A percentile compares a stretch with the other conserved stretches of the same genome.
Evolutionary conservation across 2,113 vertebrate genomes (phyloP).

Genomic region (Corvus cornix): DNA sequence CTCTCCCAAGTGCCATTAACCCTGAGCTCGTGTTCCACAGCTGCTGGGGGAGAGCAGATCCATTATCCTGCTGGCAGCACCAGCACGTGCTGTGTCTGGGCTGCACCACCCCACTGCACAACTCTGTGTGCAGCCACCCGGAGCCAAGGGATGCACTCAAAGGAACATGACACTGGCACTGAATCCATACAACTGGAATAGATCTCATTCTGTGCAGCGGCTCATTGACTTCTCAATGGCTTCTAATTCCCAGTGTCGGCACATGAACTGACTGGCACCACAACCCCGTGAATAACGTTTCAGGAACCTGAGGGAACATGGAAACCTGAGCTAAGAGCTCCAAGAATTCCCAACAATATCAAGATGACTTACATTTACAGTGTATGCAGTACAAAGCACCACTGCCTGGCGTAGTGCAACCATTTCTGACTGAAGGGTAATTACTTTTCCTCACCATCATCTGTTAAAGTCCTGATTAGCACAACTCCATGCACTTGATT

Average conservation of each 20-base stretch:
- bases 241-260: neutral
- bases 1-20: neutral
- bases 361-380: neutral
- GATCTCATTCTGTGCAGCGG: neutral
- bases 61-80: neutral
- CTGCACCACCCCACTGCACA: neutral
- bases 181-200: neutral
- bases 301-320: neutral
- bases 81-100: accelerated
- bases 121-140: neutral
- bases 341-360: neutral
- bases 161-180: neutral
- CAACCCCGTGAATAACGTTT: neutral
- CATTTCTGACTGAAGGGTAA: neutral
- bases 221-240: neutral
- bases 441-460: neutral
- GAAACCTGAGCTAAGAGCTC: neutral
- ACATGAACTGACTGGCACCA: neutral
- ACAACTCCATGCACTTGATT: neutral
- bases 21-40: neutral
- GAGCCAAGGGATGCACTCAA: neutral
- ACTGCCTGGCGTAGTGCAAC: accelerated
- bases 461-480: neutral
- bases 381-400: neutral
- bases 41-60: neutral